These are phyloP conservation scores for Orientallactaga sibirica DNA, from an alignment of 2,797 vertebrate species.

Conservation along the genomic window DNA sequence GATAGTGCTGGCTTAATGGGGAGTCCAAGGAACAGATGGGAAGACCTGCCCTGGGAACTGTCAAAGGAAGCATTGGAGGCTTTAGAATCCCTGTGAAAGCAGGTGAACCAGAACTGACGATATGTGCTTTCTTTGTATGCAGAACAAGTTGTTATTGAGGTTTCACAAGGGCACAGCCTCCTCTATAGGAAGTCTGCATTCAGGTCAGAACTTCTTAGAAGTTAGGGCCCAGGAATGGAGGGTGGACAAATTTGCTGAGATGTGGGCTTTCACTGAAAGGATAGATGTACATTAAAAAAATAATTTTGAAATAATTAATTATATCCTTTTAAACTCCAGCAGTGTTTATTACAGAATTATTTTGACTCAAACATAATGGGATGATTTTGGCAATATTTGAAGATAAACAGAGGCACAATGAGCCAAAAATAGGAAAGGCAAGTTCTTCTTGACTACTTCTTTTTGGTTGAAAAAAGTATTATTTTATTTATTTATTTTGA, in stretches of 20 bases:
- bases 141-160: slow-evolving; percentile 42
- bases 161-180: not conserved
- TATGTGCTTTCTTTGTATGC: slow-evolving; percentile 46
- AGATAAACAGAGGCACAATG: not conserved
- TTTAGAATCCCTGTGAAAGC: slow-evolving; percentile 58
- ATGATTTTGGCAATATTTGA: not conserved
- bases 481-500: not conserved
- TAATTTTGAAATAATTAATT: not conserved
- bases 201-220: not conserved
- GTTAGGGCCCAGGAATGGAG: accelerated
- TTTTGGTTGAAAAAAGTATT: not conserved
- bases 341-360: not conserved
- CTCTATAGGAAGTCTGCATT: not conserved
- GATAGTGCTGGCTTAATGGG: slow-evolving; percentile 78
- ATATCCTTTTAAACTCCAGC: not conserved
- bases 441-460: not conserved
- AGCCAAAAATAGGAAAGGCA: not conserved
- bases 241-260: not conserved
- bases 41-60: slow-evolving; percentile 67
- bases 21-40: slow-evolving; percentile 67
- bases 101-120: slow-evolving; percentile 1
- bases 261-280: not conserved
- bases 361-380: not conserved
- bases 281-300: slow-evolving; percentile 11
- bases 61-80: slow-evolving; percentile 60